Conservation (phyloP, 2,888 invertebrate species). For the Clivina fossor region DNA sequence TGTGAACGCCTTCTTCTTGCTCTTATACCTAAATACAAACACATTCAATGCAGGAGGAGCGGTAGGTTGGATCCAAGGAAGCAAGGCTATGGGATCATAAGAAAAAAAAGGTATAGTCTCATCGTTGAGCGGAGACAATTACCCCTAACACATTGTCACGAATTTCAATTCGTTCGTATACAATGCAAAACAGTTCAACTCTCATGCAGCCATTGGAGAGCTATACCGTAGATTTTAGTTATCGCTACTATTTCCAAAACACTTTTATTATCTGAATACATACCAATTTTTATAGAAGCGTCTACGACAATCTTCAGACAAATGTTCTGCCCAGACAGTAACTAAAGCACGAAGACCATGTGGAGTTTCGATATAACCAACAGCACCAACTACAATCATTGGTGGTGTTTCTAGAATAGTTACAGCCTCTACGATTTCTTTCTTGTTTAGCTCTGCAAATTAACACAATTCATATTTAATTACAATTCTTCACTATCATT, state of each 20-base stretch:
- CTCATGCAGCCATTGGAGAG: conserved; percentile 76
- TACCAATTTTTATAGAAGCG: conserved; percentile 99
- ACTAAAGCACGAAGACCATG: conserved; percentile 93
- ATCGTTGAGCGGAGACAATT: conserved; percentile 72
- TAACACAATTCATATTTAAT: too few species aligned
- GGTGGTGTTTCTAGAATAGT: conserved; percentile 98
- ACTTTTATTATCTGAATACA: conserved; percentile 49
- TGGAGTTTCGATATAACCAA: conserved; percentile 99
- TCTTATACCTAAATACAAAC: conserved; percentile 83
- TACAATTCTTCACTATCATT: too few species aligned
- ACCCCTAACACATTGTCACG: conserved; percentile 47
- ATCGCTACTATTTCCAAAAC: conserved; percentile 20
- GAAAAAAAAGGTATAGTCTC: conserved; percentile 62
- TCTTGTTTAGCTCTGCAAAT: conserved; percentile 95
- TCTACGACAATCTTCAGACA: conserved; percentile 97
- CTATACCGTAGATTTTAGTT: conserved; percentile 46
- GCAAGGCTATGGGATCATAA: conserved; percentile 40
- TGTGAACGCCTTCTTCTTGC: conserved; percentile 99
- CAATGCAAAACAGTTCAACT: conserved; percentile 52
- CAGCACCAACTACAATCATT: conserved; percentile 95
- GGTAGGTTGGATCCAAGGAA: too few species aligned
- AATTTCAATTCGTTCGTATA: conserved; percentile 27
- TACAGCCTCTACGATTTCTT: conserved; percentile 99
- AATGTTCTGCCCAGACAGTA: conserved; percentile 98
- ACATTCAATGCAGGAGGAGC: too few species aligned